Conservation (phyloP, 2,113 vertebrate genomes). For the Strix uralensis region DNA sequence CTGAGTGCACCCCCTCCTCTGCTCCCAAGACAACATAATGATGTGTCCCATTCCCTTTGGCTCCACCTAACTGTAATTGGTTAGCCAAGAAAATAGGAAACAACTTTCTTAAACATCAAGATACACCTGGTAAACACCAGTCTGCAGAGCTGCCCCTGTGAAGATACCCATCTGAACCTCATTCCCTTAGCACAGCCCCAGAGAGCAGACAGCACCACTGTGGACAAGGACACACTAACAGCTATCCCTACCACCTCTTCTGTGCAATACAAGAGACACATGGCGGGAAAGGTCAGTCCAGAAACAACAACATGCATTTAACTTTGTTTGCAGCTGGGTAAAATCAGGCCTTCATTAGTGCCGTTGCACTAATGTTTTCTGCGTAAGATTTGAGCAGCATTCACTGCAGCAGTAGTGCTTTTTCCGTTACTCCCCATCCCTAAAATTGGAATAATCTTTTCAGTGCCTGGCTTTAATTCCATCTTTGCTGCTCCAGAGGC, state of each 20-base stretch:
- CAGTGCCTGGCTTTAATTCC: background rate
- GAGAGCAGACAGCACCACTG: background rate
- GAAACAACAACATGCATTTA: fast-evolving
- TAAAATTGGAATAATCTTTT: background rate
- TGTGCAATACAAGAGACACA: background rate
- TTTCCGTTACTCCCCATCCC: background rate
- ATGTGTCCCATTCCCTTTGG: background rate
- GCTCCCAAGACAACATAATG: fast-evolving
- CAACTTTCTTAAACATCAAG: background rate
- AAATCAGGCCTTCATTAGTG: background rate
- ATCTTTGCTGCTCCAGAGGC: background rate
- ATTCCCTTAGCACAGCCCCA: background rate
- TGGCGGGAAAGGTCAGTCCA: background rate
- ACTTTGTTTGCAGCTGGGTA: background rate
- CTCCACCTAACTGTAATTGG: background rate
- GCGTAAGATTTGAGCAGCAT: background rate
- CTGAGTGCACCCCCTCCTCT: background rate
- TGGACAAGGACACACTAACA: background rate
- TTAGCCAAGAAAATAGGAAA: background rate
- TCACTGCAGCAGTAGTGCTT: background rate
- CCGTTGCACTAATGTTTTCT: background rate
- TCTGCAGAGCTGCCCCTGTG: background rate
- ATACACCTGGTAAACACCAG: background rate
- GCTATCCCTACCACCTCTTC: background rate
- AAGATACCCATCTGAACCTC: background rate